Evolutionary conservation across 2,797 vertebrate species (phyloP), one percentile per base, ranked within the genome.

Genomic region (Acanthornis magna): DNA sequence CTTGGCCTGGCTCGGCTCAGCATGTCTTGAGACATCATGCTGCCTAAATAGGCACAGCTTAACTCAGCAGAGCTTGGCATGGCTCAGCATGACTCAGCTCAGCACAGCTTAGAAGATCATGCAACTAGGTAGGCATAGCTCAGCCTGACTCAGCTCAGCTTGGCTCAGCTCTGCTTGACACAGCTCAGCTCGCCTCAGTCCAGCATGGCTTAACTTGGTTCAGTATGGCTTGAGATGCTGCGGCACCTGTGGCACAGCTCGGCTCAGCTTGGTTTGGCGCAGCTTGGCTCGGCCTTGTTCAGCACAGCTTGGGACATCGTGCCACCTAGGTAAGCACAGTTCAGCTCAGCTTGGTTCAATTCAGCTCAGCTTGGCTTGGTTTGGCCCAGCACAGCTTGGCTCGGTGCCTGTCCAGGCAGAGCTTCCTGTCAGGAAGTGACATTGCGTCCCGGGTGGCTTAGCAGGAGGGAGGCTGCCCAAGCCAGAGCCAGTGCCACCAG

Each of bases 331-430:
- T 45, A 45, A 45, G 16, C 48, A 27, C 18, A 18, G 53, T 53
- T 10, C 7, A 3, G 34, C 42, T 51, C 3, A 4, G 13, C 34
- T 48, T 36, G 25, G 53, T 53, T 10, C 8, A 3, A 30, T 42
- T 51, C 3, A 4, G 29, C 51, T 26, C 19, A 5, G 43, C 50
- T 55, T 0, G 0, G 12, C 34, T 47, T 34, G 47, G 34, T 68
- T 61, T 34, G 13, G 48, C 63, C 50, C 4, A 2, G 70, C 43
- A 45, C 9, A 3, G 65, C 7, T 70, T 72, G 53, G 42, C 58
- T 42, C 2, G 0, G 29, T 45, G 42, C 26, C 23, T 1, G 9
- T 5, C 25, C 2, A 2, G 38, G 45, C 66, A 72, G 62, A 75
- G 45, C n/a, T 91, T 72, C 80, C 63, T 13, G 8, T 27, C 54